Evolutionary conservation across 1,140 invertebrate species (phyloP), one percentile per base, ranked within the genome.

Genomic region (Diprion similis): DNA sequence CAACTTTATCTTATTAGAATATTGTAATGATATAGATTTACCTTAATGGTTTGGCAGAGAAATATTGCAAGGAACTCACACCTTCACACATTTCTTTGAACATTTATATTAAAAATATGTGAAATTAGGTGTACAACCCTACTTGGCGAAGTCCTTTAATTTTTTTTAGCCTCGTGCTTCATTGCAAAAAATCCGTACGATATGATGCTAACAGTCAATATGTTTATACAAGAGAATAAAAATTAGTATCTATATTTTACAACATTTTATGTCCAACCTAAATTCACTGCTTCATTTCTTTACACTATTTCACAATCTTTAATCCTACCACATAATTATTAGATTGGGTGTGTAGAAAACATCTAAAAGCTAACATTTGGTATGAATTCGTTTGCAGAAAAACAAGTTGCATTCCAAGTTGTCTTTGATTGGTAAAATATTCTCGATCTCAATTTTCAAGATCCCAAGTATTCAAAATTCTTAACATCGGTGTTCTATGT

Each of bases 191-290:
- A 4, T 37, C 3, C 51, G 11, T 59, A 59, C 51, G 9, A 59
- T 59, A 13, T 15, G 11, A 59, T 59, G n/a, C 51, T 59, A 13
- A 17, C 51, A 59, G 51, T 59, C 6, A 59, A 59, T 59, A 15
- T 17, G 51, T 59, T 59, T 59, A 59, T 59, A 59, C 51, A 59
- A 59, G 51, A 59, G 11, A 59, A 59, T 59, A 59, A 59, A 17
- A 59, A 59, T 59, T 59, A 59, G n/a, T 17, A 59, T 17, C 51
- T 59, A 59, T 59, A 59, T 59, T 9, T 59, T 59, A 59, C 51
- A 59, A 59, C 51, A 15, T 59, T 17, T 59, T 59, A 9, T 9
- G 11, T 59, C n/a, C 51, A 9, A 59, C 11, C n/a, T 8, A 9
- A 59, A 8, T 59, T 59, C n/a, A 59, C 24, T 37, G 24, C 24